Conservation (phyloP, 2,888 invertebrate species). For the Aspidiotus rigidus region DNA sequence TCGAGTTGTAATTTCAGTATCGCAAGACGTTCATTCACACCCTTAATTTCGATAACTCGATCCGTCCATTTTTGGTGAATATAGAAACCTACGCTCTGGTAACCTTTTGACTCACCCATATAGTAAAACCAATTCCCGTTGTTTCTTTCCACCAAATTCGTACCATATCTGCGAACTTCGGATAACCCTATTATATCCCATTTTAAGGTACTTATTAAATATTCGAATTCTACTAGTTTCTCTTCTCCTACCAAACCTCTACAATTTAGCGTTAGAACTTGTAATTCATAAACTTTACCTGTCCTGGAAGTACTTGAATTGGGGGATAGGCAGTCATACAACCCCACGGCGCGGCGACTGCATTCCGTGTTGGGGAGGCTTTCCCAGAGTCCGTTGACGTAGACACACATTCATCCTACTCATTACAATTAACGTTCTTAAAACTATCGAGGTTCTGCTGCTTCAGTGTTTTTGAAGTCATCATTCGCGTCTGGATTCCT, state of each 20-base stretch:
- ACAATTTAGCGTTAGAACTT: not conserved
- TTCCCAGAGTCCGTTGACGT: not conserved
- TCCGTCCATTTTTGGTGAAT: not conserved
- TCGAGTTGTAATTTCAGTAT: not conserved
- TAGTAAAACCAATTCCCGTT: constrained; percentile 9
- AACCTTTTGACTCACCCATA: not conserved
- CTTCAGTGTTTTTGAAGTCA: not conserved
- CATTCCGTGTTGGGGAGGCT: constrained; percentile 3
- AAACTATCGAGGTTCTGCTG: constrained; percentile 1
- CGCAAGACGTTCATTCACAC: constrained; percentile 1
- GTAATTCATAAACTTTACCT: not conserved
- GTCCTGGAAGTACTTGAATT: not conserved
- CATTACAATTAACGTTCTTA: not conserved
- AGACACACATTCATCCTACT: not conserved
- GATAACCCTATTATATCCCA: constrained; percentile 8
- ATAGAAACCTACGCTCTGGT: not conserved
- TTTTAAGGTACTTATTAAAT: not conserved
- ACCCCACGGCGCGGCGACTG: constrained; percentile 1
- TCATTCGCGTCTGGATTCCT: not conserved
- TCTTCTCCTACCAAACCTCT: not conserved
- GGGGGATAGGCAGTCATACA: not conserved
- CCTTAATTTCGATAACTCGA: constrained; percentile 6
- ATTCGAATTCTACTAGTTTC: constrained; percentile 3
- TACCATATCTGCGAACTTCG: not conserved
- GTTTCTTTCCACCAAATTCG: not conserved